These are phyloP conservation scores for Carposina sasakii DNA, from an alignment of 1,140 invertebrate genomes.

Conservation along the genomic window DNA sequence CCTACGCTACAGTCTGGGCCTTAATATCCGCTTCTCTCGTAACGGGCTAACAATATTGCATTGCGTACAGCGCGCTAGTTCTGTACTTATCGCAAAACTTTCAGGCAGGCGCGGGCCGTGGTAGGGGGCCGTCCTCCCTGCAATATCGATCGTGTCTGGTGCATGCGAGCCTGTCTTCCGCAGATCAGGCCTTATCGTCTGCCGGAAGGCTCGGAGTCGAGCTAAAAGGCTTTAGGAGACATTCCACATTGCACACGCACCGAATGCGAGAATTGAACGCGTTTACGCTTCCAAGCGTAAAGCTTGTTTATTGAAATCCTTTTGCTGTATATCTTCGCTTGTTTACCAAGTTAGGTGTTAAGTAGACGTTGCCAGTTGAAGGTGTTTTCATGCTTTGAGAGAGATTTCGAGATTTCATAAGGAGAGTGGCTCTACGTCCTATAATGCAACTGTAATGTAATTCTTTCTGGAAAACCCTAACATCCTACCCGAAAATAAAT, in stretches of 20 bases:
- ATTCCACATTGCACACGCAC: slow-evolving; percentile 43
- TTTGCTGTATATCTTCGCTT: slow-evolving; percentile 29
- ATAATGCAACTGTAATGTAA: too few relatives aligned
- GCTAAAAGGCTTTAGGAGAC: slow-evolving; percentile 58
- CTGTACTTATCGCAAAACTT: slow-evolving; percentile 70
- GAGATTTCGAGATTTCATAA: too few relatives aligned
- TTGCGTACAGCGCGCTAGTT: slow-evolving; percentile 70
- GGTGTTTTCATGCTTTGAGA: too few relatives aligned
- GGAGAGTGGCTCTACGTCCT: too few relatives aligned
- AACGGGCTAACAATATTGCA: slow-evolving; percentile 71
- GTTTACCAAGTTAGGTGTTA: too few relatives aligned
- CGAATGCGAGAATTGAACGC: slow-evolving; percentile 33
- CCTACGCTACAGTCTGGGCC: slow-evolving; percentile 46
- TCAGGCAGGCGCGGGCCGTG: slow-evolving; percentile 42
- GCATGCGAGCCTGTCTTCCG: slow-evolving; percentile 68
- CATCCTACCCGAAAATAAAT: too few relatives aligned
- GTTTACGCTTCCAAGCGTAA: slow-evolving; percentile 38
- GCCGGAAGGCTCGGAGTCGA: slow-evolving; percentile 46
- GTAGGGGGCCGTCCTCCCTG: slow-evolving; percentile 33
- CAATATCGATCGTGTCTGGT: slow-evolving; percentile 69
- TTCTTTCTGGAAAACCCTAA: too few relatives aligned
- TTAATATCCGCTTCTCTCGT: slow-evolving; percentile 70
- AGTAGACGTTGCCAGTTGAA: too few relatives aligned
- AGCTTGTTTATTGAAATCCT: slow-evolving; percentile 45
- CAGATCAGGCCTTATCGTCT: slow-evolving; percentile 69